Evolutionary conservation across 2,797 vertebrate species (phyloP).

Genomic region (Etheostoma nigrum): DNA sequence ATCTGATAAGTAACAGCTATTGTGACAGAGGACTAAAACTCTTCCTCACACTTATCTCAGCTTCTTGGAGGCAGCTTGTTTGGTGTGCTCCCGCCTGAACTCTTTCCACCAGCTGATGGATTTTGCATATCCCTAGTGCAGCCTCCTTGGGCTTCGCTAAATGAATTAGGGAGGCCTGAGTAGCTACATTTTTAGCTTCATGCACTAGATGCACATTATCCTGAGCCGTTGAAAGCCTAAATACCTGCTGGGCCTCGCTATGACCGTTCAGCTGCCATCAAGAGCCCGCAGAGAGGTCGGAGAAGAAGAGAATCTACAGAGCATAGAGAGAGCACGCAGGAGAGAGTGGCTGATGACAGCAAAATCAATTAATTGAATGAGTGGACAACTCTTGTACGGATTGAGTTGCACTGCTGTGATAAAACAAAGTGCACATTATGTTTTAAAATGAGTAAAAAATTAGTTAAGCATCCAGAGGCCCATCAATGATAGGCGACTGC

Average conservation of each 20-base stretch:
- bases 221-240: conserved; percentile 77
- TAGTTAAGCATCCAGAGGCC: conserved; percentile 65
- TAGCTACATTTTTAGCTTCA: conserved; percentile 73
- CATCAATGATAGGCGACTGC: conserved; percentile 42
- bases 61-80: conserved; percentile 54
- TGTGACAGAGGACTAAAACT: conserved; percentile 58
- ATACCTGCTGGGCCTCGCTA: conserved; percentile 73
- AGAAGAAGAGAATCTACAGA: conserved; percentile 58
- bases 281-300: conserved; percentile 69
- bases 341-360: conserved; percentile 70
- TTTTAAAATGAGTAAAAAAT: conserved; percentile 69
- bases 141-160: conserved; percentile 76
- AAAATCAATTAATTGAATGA: conserved; percentile 81
- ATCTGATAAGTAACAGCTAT: conserved; percentile 41
- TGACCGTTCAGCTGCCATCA: conserved; percentile 67
- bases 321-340: conserved; percentile 42
- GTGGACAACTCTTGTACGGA: conserved; percentile 72
- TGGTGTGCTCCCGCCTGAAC: conserved; percentile 53
- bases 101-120: conserved; percentile 72
- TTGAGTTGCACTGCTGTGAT: conserved; percentile 79
- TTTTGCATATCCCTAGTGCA: conserved; percentile 60
- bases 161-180: conserved; percentile 79
- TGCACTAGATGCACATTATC: conserved; percentile 78
- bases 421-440: conserved; percentile 75
- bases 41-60: conserved; percentile 23